Conservation (phyloP, 1,140 invertebrate species). For the Gyrodactylus bullatarudis region DNA sequence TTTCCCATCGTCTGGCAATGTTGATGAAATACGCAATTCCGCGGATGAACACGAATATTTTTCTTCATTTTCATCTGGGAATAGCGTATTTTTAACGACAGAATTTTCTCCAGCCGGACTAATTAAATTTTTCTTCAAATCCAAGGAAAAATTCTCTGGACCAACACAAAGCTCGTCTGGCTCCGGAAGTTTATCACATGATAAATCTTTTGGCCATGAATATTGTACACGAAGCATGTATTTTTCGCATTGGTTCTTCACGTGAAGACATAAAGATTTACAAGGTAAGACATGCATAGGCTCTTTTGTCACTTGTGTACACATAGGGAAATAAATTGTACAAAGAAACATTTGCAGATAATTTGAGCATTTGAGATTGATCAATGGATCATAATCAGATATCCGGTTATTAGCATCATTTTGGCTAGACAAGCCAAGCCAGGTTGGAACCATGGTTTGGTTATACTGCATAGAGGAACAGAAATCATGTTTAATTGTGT, state of each 20-base stretch:
- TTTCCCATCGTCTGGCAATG: too few species aligned
- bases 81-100: not conserved
- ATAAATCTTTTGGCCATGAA: conserved; percentile 44
- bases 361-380: conserved; percentile 60
- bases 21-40: not conserved
- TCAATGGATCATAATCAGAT: conserved; percentile 50
- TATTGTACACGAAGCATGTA: conserved; percentile 56
- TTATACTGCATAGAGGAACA: conserved; percentile 56
- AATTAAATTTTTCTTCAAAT: not conserved
- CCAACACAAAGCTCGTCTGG: not conserved
- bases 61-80: not conserved
- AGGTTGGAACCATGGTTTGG: conserved; percentile 35
- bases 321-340: conserved; percentile 83
- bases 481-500: conserved; percentile 44
- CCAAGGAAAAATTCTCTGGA: not conserved
- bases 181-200: conserved; percentile 29
- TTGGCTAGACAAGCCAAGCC: conserved; percentile 32
- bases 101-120: not conserved
- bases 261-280: conserved; percentile 46
- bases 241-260: conserved; percentile 40
- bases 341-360: conserved; percentile 65
- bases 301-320: conserved; percentile 13
- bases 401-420: conserved; percentile 46
- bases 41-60: not conserved
- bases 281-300: conserved; percentile 65